phyloP scores from a whole-genome alignment of 2,797 vertebrate genomes.

The Molothrus ater region DNA sequence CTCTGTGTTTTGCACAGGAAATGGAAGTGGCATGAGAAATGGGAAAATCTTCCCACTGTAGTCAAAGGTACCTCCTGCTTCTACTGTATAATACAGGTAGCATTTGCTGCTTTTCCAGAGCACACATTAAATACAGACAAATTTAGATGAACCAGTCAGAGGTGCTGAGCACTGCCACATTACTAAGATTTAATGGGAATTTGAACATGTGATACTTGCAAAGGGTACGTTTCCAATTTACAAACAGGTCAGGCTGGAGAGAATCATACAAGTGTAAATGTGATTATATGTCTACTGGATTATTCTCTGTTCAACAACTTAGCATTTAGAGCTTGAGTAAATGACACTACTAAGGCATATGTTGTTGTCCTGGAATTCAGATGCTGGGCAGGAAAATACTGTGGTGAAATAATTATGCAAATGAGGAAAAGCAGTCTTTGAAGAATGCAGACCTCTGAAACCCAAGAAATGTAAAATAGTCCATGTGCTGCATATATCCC shows the following conservation, averaged over 20 bases:
- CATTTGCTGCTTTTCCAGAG: neutral
- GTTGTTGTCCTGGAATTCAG: neutral
- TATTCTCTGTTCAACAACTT: neutral
- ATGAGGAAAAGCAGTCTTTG: neutral
- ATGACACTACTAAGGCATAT: neutral
- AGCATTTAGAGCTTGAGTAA: neutral
- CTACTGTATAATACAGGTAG: neutral
- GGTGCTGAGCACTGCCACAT: neutral
- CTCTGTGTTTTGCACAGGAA: neutral
- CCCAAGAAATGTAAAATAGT: neutral
- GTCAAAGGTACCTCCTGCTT: neutral
- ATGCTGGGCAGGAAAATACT: slow-evolving; percentile 1
- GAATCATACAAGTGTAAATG: neutral
- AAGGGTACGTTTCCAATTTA: neutral
- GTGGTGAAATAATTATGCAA: slow-evolving; percentile 31
- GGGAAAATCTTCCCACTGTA: neutral
- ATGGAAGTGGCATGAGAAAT: neutral
- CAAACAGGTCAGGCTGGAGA: neutral
- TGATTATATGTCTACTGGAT: neutral
- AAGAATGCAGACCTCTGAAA: slow-evolving; percentile 16
- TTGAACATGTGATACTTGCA: neutral
- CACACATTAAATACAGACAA: neutral
- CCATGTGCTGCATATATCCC: neutral
- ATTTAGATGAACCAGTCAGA: neutral
- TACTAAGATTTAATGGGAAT: neutral